Percentiles rank a stretch among this genome's conserved stretches.
These are phyloP conservation scores for Palythoa grandiflora DNA, from an alignment of 92 coral and sea anemone genomes.

Conservation along the genomic window DNA sequence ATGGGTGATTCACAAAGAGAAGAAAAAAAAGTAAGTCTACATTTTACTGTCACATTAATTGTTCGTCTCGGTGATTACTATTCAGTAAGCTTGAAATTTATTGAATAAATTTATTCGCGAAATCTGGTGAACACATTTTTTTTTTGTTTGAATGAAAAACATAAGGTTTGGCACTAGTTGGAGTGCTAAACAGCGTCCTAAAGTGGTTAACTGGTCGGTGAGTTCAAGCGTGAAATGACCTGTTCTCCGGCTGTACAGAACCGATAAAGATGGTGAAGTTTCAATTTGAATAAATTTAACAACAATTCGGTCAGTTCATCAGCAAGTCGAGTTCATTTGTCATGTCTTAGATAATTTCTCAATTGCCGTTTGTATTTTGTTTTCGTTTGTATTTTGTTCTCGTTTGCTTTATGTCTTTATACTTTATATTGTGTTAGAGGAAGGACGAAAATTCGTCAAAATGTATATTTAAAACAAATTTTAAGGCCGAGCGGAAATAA, in stretches of 20 bases:
- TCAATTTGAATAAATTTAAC: neutral
- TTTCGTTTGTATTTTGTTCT: neutral
- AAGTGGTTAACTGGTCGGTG: neutral
- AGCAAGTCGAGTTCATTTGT: constrained; percentile 1
- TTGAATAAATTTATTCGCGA: constrained; percentile 10
- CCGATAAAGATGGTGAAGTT: neutral
- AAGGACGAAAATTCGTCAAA: neutral
- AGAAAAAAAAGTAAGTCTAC: constrained; percentile 57
- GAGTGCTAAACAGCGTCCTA: neutral
- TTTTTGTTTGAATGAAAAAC: neutral
- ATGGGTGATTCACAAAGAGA: constrained; percentile 58
- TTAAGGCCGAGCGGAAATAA: constrained; percentile 14
- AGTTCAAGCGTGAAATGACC: constrained; percentile 14
- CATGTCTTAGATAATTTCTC: constrained; percentile 6
- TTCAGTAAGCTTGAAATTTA: neutral
- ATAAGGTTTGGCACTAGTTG: neutral
- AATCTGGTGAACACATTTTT: neutral
- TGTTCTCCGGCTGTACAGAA: neutral
- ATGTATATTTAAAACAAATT: neutral
- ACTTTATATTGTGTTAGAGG: neutral
- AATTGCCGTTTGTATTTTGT: neutral
- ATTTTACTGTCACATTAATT: neutral
- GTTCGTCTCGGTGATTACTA: neutral
- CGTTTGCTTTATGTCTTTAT: neutral
- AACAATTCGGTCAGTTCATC: constrained; percentile 2